phyloP scores from a whole-genome alignment of 2,888 invertebrate species.

The Argyra leucocephala region DNA sequence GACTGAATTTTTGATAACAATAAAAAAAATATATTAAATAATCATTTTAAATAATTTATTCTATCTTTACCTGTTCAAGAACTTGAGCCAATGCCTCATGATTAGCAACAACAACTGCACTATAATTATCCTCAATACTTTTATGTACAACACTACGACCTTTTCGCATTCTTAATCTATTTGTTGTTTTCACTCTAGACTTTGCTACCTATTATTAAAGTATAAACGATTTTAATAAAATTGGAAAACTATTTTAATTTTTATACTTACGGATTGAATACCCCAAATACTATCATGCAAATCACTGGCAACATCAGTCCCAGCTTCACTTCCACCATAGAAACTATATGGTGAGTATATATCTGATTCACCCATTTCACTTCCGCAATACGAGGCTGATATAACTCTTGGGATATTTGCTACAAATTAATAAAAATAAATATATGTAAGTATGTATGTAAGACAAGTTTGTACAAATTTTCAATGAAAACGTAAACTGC shows the following conservation, averaged over 20 bases:
- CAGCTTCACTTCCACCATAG: conserved; percentile 52
- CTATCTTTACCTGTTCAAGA: conserved; percentile 62
- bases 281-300: conserved; percentile 43
- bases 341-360: conserved; percentile 75
- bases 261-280: conserved; percentile 34
- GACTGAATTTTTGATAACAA: too few relatives aligned
- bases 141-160: conserved; percentile 75
- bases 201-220: conserved; percentile 31
- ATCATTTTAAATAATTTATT: conserved; percentile 19
- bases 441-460: neutral
- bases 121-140: conserved; percentile 81
- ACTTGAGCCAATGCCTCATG: conserved; percentile 83
- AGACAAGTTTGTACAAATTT: neutral
- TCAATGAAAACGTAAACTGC: neutral
- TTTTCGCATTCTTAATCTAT: conserved; percentile 64
- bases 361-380: conserved; percentile 71
- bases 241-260: neutral
- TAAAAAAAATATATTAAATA: too few relatives aligned
- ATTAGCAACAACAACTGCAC: conserved; percentile 80
- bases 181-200: conserved; percentile 44
- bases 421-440: conserved; percentile 20
- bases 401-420: conserved; percentile 49
- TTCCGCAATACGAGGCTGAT: conserved; percentile 71
- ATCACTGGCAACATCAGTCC: conserved; percentile 41
- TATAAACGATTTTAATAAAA: conserved; percentile 2